Percentiles rank a stretch among this genome's conserved stretches.
phyloP scores from a whole-genome alignment of 64 coral and sea anemone genomes.

The Trachythela sp. region DNA sequence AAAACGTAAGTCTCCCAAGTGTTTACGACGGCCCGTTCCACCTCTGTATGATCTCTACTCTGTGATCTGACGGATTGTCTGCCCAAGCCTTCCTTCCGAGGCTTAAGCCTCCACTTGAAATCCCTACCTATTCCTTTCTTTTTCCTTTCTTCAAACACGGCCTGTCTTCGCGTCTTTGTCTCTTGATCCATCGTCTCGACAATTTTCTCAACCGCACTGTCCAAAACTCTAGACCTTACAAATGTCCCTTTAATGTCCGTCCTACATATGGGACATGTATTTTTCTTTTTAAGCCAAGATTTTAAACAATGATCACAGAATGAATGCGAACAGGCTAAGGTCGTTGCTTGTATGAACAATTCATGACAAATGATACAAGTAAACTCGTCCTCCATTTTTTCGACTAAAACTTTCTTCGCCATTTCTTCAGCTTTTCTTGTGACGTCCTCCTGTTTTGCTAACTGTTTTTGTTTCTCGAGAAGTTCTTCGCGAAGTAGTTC shows the following conservation, averaged over 20 bases:
- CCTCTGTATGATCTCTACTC: too few relatives aligned
- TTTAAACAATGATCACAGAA: constrained; percentile 93
- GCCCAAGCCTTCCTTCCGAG: too few relatives aligned
- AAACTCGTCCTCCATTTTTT: constrained; percentile 99
- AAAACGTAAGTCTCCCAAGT: too few relatives aligned
- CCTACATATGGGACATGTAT: constrained; percentile 86
- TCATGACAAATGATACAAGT: constrained; percentile 94
- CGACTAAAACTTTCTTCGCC: constrained; percentile 74
- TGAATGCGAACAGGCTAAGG: constrained; percentile 85
- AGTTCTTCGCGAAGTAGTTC: constrained; percentile 66
- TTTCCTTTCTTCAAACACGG: constrained; percentile 76
- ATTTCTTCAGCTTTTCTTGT: constrained; percentile 81
- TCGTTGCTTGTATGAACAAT: constrained; percentile 81
- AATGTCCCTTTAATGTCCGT: constrained; percentile 51
- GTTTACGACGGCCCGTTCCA: too few relatives aligned
- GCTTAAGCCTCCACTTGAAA: not conserved
- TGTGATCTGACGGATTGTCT: too few relatives aligned
- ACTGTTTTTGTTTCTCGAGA: constrained; percentile 63
- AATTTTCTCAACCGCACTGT: constrained; percentile 91
- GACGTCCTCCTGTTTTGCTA: constrained; percentile 70
- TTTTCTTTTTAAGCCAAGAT: constrained; percentile 87
- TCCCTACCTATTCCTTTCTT: constrained; percentile 86
- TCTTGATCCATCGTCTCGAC: constrained; percentile 90
- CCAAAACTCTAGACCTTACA: constrained; percentile 89
- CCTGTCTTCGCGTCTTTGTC: constrained; percentile 57